Base-by-base conservation (phyloP, 2,888 invertebrate genomes). In the Drosophila cognata region DNA sequence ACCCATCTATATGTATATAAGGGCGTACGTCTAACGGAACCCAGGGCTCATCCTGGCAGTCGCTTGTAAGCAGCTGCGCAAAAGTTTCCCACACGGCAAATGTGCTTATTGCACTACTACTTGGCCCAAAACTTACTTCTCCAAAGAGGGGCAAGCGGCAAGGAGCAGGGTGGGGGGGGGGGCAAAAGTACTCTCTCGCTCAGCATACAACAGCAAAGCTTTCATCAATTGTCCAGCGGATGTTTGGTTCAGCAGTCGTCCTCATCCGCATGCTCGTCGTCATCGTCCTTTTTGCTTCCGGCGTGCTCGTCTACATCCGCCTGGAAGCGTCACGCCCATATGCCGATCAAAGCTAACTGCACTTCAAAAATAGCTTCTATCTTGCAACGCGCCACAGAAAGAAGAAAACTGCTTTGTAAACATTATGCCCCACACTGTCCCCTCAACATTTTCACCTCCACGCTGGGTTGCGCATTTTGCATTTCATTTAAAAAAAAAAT, bases 141-240 rank as follows among this genome's bases (percentile, higher is more conserved):
- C 41, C 71, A 71, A 56, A 36, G 38, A 13, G 28, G 38, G 28
- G 18, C 18, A 18, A 18, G 43, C 10, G 43, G 13, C 25, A 4
- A 10, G 31, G 11, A 18, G 10, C 8, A 46, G 21, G 0, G 8
- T 11, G 38, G 8, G 31, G 2, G 31, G 5, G 2, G 29, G 70
- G 43, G 56, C 60, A 66, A 55, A 38, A 65, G 62, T 68, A 72
- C 38, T 21, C 51, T 67, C 25, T 13, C 31, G 59, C 68, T 85
- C 58, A 79, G 68, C 77, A 77, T 16, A 84, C 77, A 79, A 75
- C 74, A 77, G 81, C 74, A 82, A 75, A 61, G 89, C 80, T 78
- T 86, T 83, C 90, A 88, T 88, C 87, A 88, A 88, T 88, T 88
- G 87, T 88, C 87, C 87, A 75, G 87, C 89, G 90, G 89, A 88